Evolutionary conservation across 1,140 invertebrate genomes (phyloP).

Genomic region (Drosophila neocordata): DNA sequence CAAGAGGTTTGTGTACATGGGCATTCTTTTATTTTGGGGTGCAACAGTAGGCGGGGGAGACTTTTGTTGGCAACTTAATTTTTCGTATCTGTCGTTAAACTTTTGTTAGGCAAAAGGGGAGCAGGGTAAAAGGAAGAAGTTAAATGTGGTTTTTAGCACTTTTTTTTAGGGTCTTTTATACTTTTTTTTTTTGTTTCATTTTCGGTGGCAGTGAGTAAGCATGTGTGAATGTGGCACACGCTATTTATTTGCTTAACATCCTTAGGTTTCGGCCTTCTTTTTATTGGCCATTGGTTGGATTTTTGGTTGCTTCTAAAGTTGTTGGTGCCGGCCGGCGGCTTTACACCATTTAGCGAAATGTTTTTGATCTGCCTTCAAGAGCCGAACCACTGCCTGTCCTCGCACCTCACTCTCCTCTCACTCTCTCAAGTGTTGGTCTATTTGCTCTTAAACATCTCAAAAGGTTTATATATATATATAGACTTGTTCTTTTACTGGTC

Average conservation of each 20-base stretch:
- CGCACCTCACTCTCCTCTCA: slow-evolving; percentile 22
- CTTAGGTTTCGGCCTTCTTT: slow-evolving; percentile 4
- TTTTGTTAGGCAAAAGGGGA: slow-evolving; percentile 36
- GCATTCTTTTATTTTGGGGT: slow-evolving; percentile 28
- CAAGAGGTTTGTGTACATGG: slow-evolving; percentile 11
- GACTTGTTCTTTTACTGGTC: neutral
- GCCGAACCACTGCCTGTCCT: slow-evolving; percentile 34
- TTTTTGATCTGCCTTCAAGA: slow-evolving; percentile 54
- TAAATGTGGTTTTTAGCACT: slow-evolving; percentile 3
- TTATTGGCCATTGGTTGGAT: slow-evolving; percentile 1
- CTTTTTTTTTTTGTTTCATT: neutral
- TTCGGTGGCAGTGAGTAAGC: neutral
- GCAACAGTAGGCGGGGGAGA: slow-evolving; percentile 20
- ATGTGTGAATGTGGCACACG: slow-evolving; percentile 48
- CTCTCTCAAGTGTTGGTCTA: neutral
- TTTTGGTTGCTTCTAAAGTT: neutral
- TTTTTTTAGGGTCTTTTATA: neutral
- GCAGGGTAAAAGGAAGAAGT: slow-evolving; percentile 2
- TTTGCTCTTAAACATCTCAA: too few relatives aligned
- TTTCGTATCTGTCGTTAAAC: slow-evolving; percentile 73
- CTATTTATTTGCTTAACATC: slow-evolving; percentile 50
- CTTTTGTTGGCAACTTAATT: slow-evolving; percentile 78
- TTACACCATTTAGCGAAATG: slow-evolving; percentile 50
- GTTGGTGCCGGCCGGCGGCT: slow-evolving; percentile 38
- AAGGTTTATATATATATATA: neutral